Conservation (phyloP, 2,888 invertebrate species). For the Oegoconia quadripuncta region DNA sequence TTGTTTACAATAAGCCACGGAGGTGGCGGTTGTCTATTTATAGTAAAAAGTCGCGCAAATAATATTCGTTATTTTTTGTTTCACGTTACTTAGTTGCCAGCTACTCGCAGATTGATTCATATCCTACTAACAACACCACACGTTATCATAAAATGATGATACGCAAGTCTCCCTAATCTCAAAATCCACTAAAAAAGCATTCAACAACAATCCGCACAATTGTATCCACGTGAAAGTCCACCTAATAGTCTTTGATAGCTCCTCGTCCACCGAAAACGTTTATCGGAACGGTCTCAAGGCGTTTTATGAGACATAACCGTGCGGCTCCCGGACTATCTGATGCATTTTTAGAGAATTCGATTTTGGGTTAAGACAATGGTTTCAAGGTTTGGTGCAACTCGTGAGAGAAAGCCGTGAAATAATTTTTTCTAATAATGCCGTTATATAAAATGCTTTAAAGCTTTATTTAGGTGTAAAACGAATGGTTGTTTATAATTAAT, state of each 20-base stretch:
- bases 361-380: constrained; percentile 72
- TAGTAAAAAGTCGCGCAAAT: too few species aligned
- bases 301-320: constrained; percentile 75
- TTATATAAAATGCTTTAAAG: too few species aligned
- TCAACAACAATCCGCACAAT: constrained; percentile 19
- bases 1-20: too few species aligned
- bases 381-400: constrained; percentile 27
- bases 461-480: too few species aligned
- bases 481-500: too few species aligned
- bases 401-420: constrained; percentile 11
- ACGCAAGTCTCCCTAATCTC: constrained; percentile 9
- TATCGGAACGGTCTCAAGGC: constrained; percentile 50
- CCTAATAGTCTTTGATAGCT: constrained; percentile 32
- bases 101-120: too few species aligned
- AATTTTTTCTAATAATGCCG: background rate
- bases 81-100: too few species aligned
- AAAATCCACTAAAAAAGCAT: constrained; percentile 22
- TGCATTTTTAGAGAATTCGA: constrained; percentile 68
- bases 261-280: constrained; percentile 40
- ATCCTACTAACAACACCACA: too few species aligned
- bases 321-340: constrained; percentile 48
- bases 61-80: too few species aligned
- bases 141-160: too few species aligned
- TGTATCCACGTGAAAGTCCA: constrained; percentile 30
- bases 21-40: too few species aligned